Percentiles rank a stretch among this genome's conserved stretches.
These are phyloP conservation scores for Tympanuchus pallidicinctus DNA, from an alignment of 2,113 vertebrate genomes.

Conservation along the genomic window DNA sequence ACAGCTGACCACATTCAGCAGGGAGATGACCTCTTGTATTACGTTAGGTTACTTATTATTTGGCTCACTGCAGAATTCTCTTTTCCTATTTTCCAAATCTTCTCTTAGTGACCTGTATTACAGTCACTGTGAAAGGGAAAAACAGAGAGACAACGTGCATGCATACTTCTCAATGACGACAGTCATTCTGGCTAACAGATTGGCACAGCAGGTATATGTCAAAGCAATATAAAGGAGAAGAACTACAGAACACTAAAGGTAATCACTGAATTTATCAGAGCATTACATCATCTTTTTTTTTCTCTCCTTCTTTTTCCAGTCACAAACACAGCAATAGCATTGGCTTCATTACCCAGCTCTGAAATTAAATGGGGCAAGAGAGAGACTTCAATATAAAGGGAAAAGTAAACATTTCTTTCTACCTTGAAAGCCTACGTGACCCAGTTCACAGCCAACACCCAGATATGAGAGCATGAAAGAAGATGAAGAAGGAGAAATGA, in stretches of 20 bases:
- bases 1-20: neutral
- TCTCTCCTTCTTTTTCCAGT: neutral
- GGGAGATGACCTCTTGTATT: neutral
- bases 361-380: slow-evolving; percentile 51
- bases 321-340: neutral
- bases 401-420: slow-evolving; percentile 17
- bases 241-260: slow-evolving; percentile 10
- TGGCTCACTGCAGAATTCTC: neutral
- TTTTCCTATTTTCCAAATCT: neutral
- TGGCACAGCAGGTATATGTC: slow-evolving; percentile 58
- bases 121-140: neutral
- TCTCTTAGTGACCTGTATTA: neutral
- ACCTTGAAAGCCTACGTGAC: slow-evolving; percentile 18
- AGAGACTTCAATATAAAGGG: neutral
- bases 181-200: slow-evolving; percentile 18
- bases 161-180: neutral
- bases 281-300: slow-evolving; percentile 29
- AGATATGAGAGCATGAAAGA: neutral
- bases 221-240: slow-evolving; percentile 44
- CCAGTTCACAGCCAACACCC: slow-evolving; percentile 29
- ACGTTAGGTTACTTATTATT: neutral
- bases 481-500: neutral
- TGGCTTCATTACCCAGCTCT: slow-evolving; percentile 38
- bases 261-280: slow-evolving; percentile 49
- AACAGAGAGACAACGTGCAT: neutral